phyloP scores from a whole-genome alignment of 2,797 vertebrate species.

The Merluccius polli region DNA sequence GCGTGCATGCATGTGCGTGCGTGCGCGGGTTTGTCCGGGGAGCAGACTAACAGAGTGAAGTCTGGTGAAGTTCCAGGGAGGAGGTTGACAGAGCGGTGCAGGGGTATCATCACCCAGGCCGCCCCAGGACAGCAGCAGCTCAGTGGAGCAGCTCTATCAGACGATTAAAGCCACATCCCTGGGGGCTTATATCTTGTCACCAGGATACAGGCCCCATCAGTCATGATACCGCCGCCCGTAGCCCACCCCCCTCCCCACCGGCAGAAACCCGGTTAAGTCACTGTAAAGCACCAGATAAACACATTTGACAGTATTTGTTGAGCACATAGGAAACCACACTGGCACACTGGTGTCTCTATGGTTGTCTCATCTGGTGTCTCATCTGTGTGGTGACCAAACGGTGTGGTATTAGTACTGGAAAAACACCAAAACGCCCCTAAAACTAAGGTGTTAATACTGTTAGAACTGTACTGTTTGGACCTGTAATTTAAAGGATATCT shows the following conservation, averaged over 20 bases:
- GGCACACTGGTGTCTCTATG: neutral
- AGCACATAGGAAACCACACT: slow-evolving; percentile 12
- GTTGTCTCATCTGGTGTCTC: neutral
- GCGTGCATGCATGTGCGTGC: neutral
- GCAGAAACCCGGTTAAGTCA: slow-evolving; percentile 30
- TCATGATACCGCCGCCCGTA: slow-evolving; percentile 41
- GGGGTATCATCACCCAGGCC: neutral
- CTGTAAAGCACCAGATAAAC: slow-evolving; percentile 30
- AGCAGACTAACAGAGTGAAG: neutral
- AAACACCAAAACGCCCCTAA: too few relatives aligned
- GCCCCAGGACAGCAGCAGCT: neutral
- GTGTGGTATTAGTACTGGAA: neutral
- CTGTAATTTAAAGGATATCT: too few relatives aligned
- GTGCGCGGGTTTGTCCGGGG: neutral
- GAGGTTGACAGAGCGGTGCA: neutral
- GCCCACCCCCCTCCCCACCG: neutral
- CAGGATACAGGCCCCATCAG: slow-evolving; percentile 39
- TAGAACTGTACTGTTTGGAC: too few relatives aligned
- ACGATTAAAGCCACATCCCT: slow-evolving; percentile 51
- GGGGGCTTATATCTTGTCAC: slow-evolving; percentile 42
- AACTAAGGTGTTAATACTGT: too few relatives aligned
- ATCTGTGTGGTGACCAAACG: neutral
- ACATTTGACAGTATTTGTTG: slow-evolving; percentile 41
- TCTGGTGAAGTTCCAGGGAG: neutral
- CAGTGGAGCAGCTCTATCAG: slow-evolving; percentile 42